Evolutionary conservation across 1,140 invertebrate genomes (phyloP), one percentile per base, ranked within the genome.

Genomic region (Anadara kagoshimensis): DNA sequence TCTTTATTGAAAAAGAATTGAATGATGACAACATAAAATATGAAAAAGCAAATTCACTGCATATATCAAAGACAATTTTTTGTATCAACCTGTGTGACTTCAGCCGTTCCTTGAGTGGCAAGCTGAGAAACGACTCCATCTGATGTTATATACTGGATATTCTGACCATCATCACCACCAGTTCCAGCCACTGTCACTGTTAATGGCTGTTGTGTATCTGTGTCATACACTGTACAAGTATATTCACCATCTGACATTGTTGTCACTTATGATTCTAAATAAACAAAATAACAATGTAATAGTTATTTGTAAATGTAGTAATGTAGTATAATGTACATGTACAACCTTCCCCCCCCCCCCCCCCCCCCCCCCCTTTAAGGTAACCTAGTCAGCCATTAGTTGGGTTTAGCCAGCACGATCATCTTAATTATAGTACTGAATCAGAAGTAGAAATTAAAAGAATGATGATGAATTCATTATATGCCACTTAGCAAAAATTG

Each of bases 141-240:
- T 24, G 75, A 73, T 58, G 85, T 85, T 12, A 87, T 82, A 61
- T 87, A 87, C 56, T 85, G 84, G 58, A 87, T 85, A 51, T 49
- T 72, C 59, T 45, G 26, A 26, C 76, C 74, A n/a, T 81, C 82
- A 44, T 85, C 83, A 36, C 69, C 66, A 16, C 75, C 76, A 62
- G 73, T 57, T 22, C 74, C 68, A 44, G 82, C 83, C 16, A 85
- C 82, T 24, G 84, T 84, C 1, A 86, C 80, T 54, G 83, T 85
- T 43, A 85, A 51, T 22, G 84, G 82, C 69, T 85, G 84, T 20
- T 85, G 79, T 0, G 78, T 82, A 11, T 83, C 83, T 57, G 83
- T 67, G 62, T 86, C 84, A 78, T 81, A 86, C 16, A 86, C 79
- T n/a, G 85, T 84, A 20, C 73, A 85, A n/a, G 73, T 66, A 54